A percentile compares a stretch with the other conserved stretches of the same genome.
phyloP scores from a whole-genome alignment of 2,113 vertebrate species.

The Nibea coibor region DNA sequence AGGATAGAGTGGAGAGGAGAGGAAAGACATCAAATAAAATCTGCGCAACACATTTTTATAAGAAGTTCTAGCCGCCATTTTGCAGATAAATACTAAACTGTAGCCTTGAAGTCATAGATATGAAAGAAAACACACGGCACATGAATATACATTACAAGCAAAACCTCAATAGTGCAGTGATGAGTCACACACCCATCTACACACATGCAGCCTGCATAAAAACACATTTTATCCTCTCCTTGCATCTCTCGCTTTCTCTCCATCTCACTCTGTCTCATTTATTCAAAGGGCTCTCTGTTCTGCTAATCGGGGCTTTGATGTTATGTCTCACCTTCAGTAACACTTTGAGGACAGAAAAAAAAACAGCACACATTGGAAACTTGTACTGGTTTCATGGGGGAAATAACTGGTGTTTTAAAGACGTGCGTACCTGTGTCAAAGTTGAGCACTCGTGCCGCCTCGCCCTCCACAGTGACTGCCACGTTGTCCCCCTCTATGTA shows the following conservation, averaged over 20 bases:
- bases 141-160: conserved; percentile 33
- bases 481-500: conserved; percentile 83
- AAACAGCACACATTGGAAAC: no score
- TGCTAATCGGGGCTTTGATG: conserved; percentile 7
- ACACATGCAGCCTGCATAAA: background rate
- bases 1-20: background rate
- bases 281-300: background rate
- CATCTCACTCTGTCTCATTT: background rate
- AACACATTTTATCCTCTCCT: background rate
- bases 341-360: background rate
- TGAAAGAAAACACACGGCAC: conserved; percentile 1
- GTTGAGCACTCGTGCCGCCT: conserved; percentile 83
- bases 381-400: background rate
- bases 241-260: conserved; percentile 7
- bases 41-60: background rate
- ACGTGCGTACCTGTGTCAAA: conserved; percentile 82
- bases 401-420: background rate
- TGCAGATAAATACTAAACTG: conserved; percentile 6
- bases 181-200: conserved; percentile 49
- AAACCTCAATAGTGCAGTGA: conserved; percentile 27
- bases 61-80: background rate
- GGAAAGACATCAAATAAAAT: background rate
- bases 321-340: conserved; percentile 10
- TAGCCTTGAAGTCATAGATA: background rate
- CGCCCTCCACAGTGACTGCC: conserved; percentile 84